Evolutionary conservation across 2,797 vertebrate species (phyloP).

Genomic region (Propithecus perrieri): DNA sequence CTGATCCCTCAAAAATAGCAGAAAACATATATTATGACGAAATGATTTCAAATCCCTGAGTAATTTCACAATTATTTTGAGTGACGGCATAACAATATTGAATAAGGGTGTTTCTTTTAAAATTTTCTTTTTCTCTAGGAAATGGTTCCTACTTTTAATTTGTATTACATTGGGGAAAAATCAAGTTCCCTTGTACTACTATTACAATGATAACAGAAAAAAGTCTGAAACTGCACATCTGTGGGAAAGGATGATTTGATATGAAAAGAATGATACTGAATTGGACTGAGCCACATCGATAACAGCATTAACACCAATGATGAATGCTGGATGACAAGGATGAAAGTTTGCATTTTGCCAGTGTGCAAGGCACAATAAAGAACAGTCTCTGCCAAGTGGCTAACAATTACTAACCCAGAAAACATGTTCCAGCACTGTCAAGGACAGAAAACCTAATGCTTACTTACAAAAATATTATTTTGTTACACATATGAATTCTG

Average conservation of each 20-base stretch:
- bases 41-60: neutral
- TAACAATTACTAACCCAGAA: neutral
- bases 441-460: neutral
- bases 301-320: neutral
- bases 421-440: neutral
- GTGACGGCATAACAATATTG: neutral
- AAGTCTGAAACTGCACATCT: neutral
- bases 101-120: neutral
- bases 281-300: neutral
- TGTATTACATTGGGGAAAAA: neutral
- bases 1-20: neutral
- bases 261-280: neutral
- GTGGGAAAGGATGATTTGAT: neutral
- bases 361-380: neutral
- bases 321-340: neutral
- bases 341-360: neutral
- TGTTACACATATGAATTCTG: conserved; percentile 68
- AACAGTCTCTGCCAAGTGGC: neutral
- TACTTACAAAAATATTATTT: conserved; percentile 34
- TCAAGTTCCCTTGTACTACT: neutral
- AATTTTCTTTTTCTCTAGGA: neutral
- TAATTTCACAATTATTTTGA: neutral
- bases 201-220: neutral
- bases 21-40: neutral
- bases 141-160: neutral